Percentiles rank a stretch among this genome's conserved stretches.
These are phyloP conservation scores for Dasysyrphus tricinctus DNA, from an alignment of 2,888 invertebrate species.

Conservation along the genomic window DNA sequence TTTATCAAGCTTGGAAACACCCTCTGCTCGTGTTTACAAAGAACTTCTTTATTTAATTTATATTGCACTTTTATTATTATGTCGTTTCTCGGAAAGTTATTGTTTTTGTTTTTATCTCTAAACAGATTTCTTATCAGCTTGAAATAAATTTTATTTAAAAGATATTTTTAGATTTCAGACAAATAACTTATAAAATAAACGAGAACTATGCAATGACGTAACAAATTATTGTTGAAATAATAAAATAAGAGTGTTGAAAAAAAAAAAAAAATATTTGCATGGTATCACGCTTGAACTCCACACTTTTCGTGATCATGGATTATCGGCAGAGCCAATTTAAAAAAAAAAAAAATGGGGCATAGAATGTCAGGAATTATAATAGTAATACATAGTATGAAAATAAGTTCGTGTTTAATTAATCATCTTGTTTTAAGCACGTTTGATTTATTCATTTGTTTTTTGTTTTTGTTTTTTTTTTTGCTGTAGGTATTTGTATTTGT, in stretches of 20 bases:
- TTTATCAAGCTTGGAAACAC: not conserved
- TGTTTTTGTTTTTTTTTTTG: not conserved
- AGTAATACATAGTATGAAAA: not conserved
- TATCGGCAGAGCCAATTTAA: slow-evolving; percentile 33
- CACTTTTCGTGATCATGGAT: slow-evolving; percentile 54
- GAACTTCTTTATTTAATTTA: slow-evolving; percentile 4
- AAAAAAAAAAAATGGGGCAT: slow-evolving; percentile 5
- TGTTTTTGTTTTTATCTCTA: not conserved
- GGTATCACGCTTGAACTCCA: slow-evolving; percentile 49
- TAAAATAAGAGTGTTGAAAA: slow-evolving; percentile 27
- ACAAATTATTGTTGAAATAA: slow-evolving; percentile 6
- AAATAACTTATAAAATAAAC: not conserved
- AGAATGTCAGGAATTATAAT: slow-evolving; percentile 22
- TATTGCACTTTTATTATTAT: slow-evolving; percentile 13
- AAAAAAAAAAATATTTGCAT: slow-evolving; percentile 30
- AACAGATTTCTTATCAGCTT: slow-evolving; percentile 14
- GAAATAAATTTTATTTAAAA: slow-evolving; percentile 1
- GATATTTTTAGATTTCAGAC: slow-evolving; percentile 28
- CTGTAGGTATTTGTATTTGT: not conserved
- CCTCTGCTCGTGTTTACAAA: not conserved
- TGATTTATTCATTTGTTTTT: slow-evolving; percentile 11
- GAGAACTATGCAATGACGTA: slow-evolving; percentile 11
- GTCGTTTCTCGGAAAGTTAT: not conserved
- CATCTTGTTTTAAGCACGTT: slow-evolving; percentile 48
- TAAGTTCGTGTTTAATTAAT: slow-evolving; percentile 54